phyloP scores from a whole-genome alignment of 2,797 vertebrate genomes.

The Thalassophryne amazonica region DNA sequence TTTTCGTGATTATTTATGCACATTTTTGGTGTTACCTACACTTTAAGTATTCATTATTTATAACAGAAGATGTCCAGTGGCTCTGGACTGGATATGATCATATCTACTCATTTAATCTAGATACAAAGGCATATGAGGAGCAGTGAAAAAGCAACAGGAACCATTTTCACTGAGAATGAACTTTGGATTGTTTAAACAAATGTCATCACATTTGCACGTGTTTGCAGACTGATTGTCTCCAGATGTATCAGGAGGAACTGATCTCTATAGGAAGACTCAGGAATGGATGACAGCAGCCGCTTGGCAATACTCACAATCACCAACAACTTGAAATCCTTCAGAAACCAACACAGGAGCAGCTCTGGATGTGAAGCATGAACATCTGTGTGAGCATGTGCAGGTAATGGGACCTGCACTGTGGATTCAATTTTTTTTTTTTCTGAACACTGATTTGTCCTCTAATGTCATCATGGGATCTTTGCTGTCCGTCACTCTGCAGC shows the following conservation, averaged over 20 bases:
- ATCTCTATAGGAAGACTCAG: neutral
- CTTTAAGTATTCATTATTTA: too few species aligned
- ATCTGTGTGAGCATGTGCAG: slow-evolving; percentile 10
- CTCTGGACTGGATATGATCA: too few species aligned
- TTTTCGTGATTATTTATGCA: too few species aligned
- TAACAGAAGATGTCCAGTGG: too few species aligned
- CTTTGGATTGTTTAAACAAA: neutral
- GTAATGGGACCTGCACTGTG: slow-evolving; percentile 20
- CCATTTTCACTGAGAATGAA: too few species aligned
- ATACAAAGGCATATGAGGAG: too few species aligned
- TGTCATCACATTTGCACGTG: neutral
- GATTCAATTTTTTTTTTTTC: slow-evolving; percentile 24
- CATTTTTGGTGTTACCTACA: too few species aligned
- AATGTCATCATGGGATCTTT: slow-evolving; percentile 22
- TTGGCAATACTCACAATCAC: slow-evolving; percentile 6
- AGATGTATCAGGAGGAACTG: slow-evolving; percentile 12
- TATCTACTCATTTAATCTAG: too few species aligned
- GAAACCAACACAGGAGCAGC: neutral
- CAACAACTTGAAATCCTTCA: slow-evolving; percentile 10
- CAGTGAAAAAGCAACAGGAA: too few species aligned
- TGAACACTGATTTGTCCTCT: slow-evolving; percentile 26
- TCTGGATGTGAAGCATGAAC: slow-evolving; percentile 8
- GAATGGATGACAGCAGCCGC: neutral
- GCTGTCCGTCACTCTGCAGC: slow-evolving; percentile 4
- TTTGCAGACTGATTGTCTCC: neutral